phyloP scores from a whole-genome alignment of 1,140 invertebrate genomes.

The Macrobrachium nipponense region DNA sequence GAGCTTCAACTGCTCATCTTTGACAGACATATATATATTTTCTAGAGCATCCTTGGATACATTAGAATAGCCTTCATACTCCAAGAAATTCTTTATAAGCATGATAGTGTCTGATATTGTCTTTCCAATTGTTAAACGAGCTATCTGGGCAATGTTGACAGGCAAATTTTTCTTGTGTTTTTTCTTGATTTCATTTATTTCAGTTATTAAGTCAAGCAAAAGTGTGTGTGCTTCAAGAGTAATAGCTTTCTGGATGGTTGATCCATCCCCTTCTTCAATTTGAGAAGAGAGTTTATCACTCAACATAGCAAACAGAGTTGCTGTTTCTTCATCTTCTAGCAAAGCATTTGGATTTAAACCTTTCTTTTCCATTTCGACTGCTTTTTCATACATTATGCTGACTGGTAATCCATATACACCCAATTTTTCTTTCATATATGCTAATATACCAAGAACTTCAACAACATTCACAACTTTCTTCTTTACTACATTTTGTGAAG shows the following conservation, averaged over 20 bases:
- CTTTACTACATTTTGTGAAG: background rate
- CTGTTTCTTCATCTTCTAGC: background rate
- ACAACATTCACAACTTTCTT: background rate
- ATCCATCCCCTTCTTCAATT: conserved; percentile 1
- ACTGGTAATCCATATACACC: conserved; percentile 11
- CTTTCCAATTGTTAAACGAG: background rate
- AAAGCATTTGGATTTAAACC: conserved; percentile 4
- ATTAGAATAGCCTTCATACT: background rate
- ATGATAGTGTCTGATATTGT: background rate
- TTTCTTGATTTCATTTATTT: background rate
- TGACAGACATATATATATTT: conserved; percentile 7
- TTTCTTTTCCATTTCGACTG: conserved; percentile 8
- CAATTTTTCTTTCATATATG: conserved; percentile 31
- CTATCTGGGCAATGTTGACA: background rate
- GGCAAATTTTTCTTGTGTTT: background rate
- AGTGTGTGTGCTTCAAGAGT: background rate
- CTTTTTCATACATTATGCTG: conserved; percentile 25
- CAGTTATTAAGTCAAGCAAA: background rate
- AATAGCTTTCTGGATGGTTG: conserved; percentile 16
- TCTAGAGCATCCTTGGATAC: background rate
- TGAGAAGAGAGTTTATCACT: background rate
- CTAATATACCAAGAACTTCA: conserved; percentile 19
- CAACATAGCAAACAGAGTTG: background rate
- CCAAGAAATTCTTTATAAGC: background rate
- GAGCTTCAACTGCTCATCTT: background rate